Evolutionary conservation across 2,888 invertebrate species (phyloP), one percentile per base, ranked within the genome.

Genomic region (Gortyna flavago): DNA sequence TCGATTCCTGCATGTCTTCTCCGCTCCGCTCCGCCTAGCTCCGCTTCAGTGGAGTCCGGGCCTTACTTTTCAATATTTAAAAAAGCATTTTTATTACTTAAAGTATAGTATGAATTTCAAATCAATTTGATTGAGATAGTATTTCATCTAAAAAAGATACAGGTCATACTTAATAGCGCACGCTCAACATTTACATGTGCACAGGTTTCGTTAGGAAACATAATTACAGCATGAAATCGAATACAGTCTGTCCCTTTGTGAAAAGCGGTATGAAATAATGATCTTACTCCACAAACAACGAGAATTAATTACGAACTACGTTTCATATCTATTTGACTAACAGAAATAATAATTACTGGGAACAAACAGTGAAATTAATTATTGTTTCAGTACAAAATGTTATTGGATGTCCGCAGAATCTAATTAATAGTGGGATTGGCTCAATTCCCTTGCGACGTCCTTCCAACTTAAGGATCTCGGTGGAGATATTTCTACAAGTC

Each of bases 351-450:
- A 84, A 84, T 84, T 83, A 75, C 62, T 75, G 72, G 2, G 54
- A 48, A 72, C 86, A 75, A 85, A 75, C 66, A 72, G 25, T 64
- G 59, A 72, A 69, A 85, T 84, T 72, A 84, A 85, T 84, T 66
- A 86, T 77, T 80, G 81, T 84, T 78, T 69, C 51, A 68, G 79
- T 68, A 83, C 83, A 75, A 87, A 82, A 87, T 83, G 80, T 70
- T 81, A 77, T 77, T 72, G 59, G 77, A 70, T 72, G 75, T n/a
- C 54, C 67, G 62, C 54, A 54, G 65, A 68, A 77, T 85, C 62
- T 87, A 87, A 89, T 89, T 88, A 89, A 87, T 87, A 79, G 69
- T 61, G 80, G 71, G 61, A 86, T 86, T 77, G 80, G 59, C 67
- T 79, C 77, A 65, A 82, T 83, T 84, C 86, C 85, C 83, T 62